phyloP scores from a whole-genome alignment of 2,113 vertebrate species.

The chimpanzee (Pan troglodytes) region NHGRI_mPanTro3-v2.1_pri NC_072408.2:74395501-74396000 shows the following conservation, averaged over 20 bases:
- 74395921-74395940: neutral
- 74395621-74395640: neutral
- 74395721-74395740: neutral
- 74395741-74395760: neutral
- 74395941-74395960: neutral
- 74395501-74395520: neutral
- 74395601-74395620: neutral
- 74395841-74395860: neutral
- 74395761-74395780: conserved; percentile 5
- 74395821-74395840: conserved; percentile 8
- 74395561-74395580: neutral
- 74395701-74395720: neutral
- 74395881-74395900: neutral
- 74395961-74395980: neutral
- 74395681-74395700: neutral
- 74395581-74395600: neutral
- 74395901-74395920: neutral
- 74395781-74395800: neutral
- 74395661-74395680: neutral
- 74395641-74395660: neutral
- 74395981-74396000: neutral
- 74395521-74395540: neutral
- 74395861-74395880: conserved; percentile 17
- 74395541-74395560: neutral
- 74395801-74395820: neutral